These are phyloP conservation scores for Acanthornis magna DNA, from an alignment of 2,797 vertebrate genomes.

Conservation along the genomic window DNA sequence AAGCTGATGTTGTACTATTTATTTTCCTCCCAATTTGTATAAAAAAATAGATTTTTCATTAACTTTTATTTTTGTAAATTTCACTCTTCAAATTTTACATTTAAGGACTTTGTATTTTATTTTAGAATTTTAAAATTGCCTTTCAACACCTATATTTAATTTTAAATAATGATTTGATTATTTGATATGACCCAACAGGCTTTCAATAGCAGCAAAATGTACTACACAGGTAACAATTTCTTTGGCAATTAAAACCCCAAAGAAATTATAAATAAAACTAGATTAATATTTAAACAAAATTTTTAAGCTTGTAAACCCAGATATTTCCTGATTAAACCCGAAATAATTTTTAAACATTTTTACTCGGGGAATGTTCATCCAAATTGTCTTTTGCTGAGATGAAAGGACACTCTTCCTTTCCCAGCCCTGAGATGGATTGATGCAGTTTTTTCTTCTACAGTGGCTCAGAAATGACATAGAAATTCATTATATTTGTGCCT, in stretches of 20 bases:
- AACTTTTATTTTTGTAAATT: background rate
- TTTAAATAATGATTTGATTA: background rate
- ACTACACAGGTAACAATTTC: background rate
- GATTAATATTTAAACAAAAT: background rate
- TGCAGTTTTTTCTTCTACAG: background rate
- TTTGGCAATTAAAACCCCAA: fast-evolving
- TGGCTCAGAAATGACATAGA: background rate
- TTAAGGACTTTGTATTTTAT: background rate
- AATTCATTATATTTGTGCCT: background rate
- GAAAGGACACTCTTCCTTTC: background rate
- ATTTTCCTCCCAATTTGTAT: background rate
- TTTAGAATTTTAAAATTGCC: background rate
- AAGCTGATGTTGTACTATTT: background rate
- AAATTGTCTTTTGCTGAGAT: background rate
- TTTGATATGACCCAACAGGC: background rate
- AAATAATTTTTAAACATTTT: background rate
- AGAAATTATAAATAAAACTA: background rate
- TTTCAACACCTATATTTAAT: background rate
- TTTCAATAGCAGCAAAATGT: background rate
- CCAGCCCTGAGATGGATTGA: fast-evolving
- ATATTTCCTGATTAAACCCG: background rate
- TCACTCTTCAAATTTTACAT: background rate
- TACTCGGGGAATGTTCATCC: background rate
- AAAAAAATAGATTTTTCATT: background rate
- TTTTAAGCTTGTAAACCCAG: background rate